Base-by-base conservation (phyloP, 2,113 vertebrate species). In the Tretioscincus oriximinensis region DNA sequence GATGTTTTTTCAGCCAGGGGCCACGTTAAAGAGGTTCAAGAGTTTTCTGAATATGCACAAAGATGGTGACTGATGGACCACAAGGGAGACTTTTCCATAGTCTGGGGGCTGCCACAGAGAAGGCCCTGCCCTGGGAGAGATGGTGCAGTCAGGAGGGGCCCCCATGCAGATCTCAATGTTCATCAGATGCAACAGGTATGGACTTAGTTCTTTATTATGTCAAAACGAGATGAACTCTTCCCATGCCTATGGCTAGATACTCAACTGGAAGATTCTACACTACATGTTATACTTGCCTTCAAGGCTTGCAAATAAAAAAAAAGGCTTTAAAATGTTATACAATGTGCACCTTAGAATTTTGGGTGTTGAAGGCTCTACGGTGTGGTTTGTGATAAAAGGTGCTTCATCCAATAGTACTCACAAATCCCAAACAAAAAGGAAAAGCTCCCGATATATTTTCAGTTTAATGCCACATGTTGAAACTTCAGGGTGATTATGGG, bases 401-500 rank as follows among this genome's bases (percentile, higher is more conserved):
- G 12, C 73, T 26, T 76, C 1, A 29, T 76, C 35, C 2, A 84
- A 41, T 65, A 60, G 14, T 70, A 28, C 29, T 68, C 74, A 87
- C 9, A 41, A 83, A 21, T 31, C 24, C 24, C 86, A 0, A 51
- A 4, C 1, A 16, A 16, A 81, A 76, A 28, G 12, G 24, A 47
- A 73, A 75, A 84, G 64, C 18, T 24, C 54, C 11, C 54, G 60
- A 26, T 9, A 79, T 45, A 41, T 41, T 41, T 26, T 61, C 24
- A 60, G 6, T 29, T 29, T 9, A 60, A 51, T 12, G 18, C 35
- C 64, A 71, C 73, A 10, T 49, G 24, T 68, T 21, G 12, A 14
- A 70, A 28, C 73, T 73, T 83, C 49, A 90, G 82, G 45, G 77
- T 49, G 26, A 3, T 5, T 80, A 3, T 66, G 26, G 47, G 68